phyloP scores from a whole-genome alignment of 1,140 invertebrate species.

The Solenopsis invicta region DNA sequence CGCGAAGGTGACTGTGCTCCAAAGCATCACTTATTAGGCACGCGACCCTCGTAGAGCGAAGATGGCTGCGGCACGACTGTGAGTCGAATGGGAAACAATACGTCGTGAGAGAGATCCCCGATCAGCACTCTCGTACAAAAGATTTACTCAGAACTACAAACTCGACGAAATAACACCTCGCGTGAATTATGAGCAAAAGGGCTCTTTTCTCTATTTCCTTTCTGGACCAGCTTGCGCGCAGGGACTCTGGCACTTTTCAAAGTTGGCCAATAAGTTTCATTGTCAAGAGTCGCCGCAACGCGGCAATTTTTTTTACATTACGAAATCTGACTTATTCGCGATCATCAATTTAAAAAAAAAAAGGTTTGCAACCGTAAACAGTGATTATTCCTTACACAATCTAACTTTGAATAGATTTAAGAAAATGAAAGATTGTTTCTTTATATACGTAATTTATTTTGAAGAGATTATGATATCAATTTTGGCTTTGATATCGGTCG shows the following conservation, averaged over 20 bases:
- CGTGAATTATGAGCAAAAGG: conserved; percentile 17
- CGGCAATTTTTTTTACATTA: not conserved
- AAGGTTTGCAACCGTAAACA: not conserved
- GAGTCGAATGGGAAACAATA: conserved; percentile 64
- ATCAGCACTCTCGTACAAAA: not conserved
- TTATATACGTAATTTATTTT: not conserved
- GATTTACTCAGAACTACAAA: conserved; percentile 9
- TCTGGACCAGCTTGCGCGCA: not conserved
- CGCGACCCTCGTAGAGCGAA: conserved; percentile 71
- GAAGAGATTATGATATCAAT: not conserved
- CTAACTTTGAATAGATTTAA: not conserved
- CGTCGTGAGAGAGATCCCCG: conserved; percentile 9
- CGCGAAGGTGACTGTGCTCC: conserved; percentile 68
- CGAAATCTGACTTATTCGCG: not conserved
- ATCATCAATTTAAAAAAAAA: not conserved
- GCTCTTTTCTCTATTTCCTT: not conserved
- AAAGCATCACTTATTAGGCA: conserved; percentile 75
- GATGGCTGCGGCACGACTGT: conserved; percentile 50
- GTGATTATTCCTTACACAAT: not conserved
- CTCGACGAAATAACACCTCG: conserved; percentile 21
- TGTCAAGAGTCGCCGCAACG: not conserved
- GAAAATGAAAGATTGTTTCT: not conserved
- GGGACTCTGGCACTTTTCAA: not conserved
- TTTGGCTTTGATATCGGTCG: not conserved
- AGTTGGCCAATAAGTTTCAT: not conserved